phyloP scores from a whole-genome alignment of 2,888 invertebrate species.

The Scaptomyza polygonia region DNA sequence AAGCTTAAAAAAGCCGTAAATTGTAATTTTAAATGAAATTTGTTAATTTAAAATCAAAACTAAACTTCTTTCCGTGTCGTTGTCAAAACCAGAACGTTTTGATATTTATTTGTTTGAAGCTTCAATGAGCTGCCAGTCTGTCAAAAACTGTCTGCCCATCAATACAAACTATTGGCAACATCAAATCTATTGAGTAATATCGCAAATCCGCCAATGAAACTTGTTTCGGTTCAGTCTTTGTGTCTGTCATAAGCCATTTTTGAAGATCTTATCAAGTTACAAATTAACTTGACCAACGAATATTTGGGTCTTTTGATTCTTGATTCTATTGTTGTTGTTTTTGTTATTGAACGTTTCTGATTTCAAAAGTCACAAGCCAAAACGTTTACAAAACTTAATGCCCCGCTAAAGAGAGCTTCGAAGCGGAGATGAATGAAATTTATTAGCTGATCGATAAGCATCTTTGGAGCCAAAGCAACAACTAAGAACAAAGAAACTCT shows the following conservation, averaged over 20 bases:
- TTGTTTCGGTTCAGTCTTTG: conserved; percentile 50
- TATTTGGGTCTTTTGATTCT: conserved; percentile 28
- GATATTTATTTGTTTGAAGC: no score
- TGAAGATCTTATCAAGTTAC: conserved; percentile 67
- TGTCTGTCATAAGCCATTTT: conserved; percentile 44
- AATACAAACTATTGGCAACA: conserved; percentile 58
- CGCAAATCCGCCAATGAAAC: conserved; percentile 67
- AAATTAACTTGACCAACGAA: conserved; percentile 63
- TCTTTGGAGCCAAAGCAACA: conserved; percentile 57
- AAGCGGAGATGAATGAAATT: conserved; percentile 58
- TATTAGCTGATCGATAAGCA: conserved; percentile 71
- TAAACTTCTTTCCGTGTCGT: conserved; percentile 28
- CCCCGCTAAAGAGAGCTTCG: conserved; percentile 10
- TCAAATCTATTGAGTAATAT: conserved; percentile 68
- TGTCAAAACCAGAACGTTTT: conserved; percentile 5
- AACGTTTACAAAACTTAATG: conserved; percentile 77
- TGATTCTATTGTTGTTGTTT: conserved; percentile 23
- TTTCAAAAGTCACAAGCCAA: conserved; percentile 71
- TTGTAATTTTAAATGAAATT: no score
- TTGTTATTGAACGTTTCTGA: conserved; percentile 50
- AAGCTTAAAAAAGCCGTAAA: no score
- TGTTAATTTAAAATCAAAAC: neutral
- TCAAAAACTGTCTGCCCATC: conserved; percentile 49
- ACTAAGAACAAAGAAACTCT: conserved; percentile 29
- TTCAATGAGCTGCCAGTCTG: conserved; percentile 30